Evolutionary conservation across 2,888 invertebrate species (phyloP).

Genomic region (Physocephala rufipes): DNA sequence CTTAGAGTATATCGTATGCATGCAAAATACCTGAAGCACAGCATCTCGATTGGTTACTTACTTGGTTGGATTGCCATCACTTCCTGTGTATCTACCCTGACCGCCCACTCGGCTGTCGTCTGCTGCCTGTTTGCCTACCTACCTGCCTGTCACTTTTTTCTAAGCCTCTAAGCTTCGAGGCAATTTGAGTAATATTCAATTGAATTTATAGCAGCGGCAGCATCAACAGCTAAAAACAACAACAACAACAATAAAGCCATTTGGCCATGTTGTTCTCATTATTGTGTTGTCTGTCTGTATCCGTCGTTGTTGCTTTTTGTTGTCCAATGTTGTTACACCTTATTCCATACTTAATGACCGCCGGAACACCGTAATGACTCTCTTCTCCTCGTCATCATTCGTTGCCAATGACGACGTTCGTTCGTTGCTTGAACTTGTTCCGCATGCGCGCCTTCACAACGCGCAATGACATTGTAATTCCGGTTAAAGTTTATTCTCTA

Average conservation of each 20-base stretch:
- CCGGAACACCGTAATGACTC: neutral
- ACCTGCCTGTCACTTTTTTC: constrained; percentile 5
- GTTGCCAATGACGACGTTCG: too few species aligned
- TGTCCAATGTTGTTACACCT: constrained; percentile 20
- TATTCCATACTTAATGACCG: constrained; percentile 1
- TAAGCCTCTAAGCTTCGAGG: constrained; percentile 45
- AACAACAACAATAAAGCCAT: constrained; percentile 51
- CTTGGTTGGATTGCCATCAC: neutral
- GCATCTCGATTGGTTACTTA: neutral
- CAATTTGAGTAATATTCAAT: constrained; percentile 61
- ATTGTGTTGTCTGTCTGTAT: constrained; percentile 18
- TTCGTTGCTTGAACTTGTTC: constrained; percentile 58
- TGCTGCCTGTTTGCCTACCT: too few species aligned
- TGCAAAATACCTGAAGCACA: neutral
- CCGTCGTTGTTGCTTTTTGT: too few species aligned
- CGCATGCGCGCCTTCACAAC: constrained; percentile 49
- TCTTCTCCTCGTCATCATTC: too few species aligned
- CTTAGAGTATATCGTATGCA: constrained; percentile 25
- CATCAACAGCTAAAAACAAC: constrained; percentile 7
- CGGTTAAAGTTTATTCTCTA: constrained; percentile 27
- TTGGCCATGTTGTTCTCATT: constrained; percentile 41
- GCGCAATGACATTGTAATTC: constrained; percentile 47
- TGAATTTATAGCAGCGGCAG: constrained; percentile 55
- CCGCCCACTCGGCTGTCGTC: too few species aligned
- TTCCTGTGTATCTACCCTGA: too few species aligned